Evolutionary conservation across 2,888 invertebrate species (phyloP).

Genomic region (Orthonevra nobilis): DNA sequence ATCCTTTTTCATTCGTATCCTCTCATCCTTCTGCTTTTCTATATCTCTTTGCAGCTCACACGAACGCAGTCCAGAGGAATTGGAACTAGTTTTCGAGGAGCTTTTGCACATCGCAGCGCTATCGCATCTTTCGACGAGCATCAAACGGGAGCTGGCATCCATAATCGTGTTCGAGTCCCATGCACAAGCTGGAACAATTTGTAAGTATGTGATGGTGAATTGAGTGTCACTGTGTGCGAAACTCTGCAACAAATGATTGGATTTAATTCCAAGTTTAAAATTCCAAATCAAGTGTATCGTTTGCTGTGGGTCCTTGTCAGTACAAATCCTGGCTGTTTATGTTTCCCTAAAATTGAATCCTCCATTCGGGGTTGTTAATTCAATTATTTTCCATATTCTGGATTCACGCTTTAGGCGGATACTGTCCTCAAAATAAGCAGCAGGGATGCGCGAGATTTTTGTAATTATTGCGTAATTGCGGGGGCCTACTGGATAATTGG

Average conservation of each 20-base stretch:
- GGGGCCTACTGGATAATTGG: too few species aligned
- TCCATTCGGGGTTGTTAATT: constrained; percentile 24
- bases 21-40: neutral
- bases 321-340: neutral
- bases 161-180: constrained; percentile 91
- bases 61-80: constrained; percentile 88
- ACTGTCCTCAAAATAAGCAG: too few species aligned
- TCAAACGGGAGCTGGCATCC: constrained; percentile 89
- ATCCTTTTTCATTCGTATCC: too few species aligned
- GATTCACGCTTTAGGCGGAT: neutral
- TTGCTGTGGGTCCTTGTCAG: constrained; percentile 1
- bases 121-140: constrained; percentile 89
- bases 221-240: neutral
- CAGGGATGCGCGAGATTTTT: too few species aligned
- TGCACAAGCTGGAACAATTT: constrained; percentile 87
- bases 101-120: constrained; percentile 90
- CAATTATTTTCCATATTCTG: constrained; percentile 32
- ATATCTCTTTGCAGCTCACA: constrained; percentile 82
- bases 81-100: constrained; percentile 91
- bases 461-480: too few species aligned
- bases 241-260: neutral
- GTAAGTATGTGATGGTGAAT: constrained; percentile 82
- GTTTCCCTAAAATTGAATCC: constrained; percentile 59
- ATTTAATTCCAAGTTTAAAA: constrained; percentile 28
- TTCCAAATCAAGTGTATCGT: constrained; percentile 27